phyloP scores from a whole-genome alignment of 1,140 invertebrate species.

The Nebria ingens region DNA sequence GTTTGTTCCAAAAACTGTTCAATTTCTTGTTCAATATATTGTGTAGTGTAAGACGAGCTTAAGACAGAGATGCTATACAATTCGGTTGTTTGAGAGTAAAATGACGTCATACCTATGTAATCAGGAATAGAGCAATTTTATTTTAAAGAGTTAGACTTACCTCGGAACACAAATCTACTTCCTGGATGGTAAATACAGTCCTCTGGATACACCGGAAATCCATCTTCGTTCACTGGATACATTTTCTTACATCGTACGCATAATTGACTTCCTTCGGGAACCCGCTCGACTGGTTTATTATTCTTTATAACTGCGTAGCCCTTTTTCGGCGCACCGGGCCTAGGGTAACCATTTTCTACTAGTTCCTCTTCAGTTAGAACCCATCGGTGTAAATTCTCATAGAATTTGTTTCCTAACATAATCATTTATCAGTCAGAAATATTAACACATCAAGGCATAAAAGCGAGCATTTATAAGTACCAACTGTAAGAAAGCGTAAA shows the following conservation, averaged over 20 bases:
- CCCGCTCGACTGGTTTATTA: slow-evolving; percentile 45
- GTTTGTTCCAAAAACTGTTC: too few relatives aligned
- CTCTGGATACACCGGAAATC: slow-evolving; percentile 54
- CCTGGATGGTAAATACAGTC: slow-evolving; percentile 89
- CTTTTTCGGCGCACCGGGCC: slow-evolving; percentile 45
- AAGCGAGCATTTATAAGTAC: too few relatives aligned
- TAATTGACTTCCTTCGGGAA: slow-evolving; percentile 54
- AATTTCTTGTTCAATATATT: too few relatives aligned
- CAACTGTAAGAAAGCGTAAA: not conserved
- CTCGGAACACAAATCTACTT: slow-evolving; percentile 66
- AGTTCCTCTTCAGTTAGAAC: slow-evolving; percentile 65
- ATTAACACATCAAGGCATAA: too few relatives aligned
- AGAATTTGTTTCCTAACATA: slow-evolving; percentile 42
- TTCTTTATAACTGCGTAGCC: slow-evolving; percentile 51
- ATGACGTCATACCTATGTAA: too few relatives aligned
- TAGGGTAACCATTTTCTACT: slow-evolving; percentile 74
- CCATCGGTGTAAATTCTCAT: slow-evolving; percentile 41
- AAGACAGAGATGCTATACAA: too few relatives aligned
- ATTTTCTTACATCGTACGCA: slow-evolving; percentile 74
- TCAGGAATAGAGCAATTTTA: too few relatives aligned
- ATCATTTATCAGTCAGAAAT: not conserved
- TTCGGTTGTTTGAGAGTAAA: too few relatives aligned
- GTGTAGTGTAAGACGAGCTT: too few relatives aligned
- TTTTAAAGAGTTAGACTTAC: too few relatives aligned
- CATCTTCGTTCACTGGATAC: slow-evolving; percentile 67